A percentile compares a stretch with the other conserved stretches of the same genome.
These are phyloP conservation scores for Cydia strobilella DNA, from an alignment of 1,140 invertebrate species.

Conservation along the genomic window DNA sequence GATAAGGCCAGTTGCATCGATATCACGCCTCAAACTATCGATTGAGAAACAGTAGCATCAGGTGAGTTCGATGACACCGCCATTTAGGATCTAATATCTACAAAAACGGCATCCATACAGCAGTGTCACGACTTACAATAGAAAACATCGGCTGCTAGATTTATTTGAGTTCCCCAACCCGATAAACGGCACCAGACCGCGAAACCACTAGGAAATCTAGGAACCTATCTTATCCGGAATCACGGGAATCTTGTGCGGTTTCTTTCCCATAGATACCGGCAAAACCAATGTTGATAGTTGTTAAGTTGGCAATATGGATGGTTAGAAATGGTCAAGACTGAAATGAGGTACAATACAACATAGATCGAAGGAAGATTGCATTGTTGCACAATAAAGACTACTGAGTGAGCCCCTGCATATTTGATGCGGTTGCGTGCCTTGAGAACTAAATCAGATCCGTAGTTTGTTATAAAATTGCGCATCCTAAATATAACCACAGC, in stretches of 20 bases:
- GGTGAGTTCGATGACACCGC: conserved; percentile 37
- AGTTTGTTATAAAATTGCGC: conserved; percentile 62
- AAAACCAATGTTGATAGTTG: conserved; percentile 74
- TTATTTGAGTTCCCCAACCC: conserved; percentile 60
- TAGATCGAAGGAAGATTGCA: conserved; percentile 68
- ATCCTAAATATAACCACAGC: conserved; percentile 21
- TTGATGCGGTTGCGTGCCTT: conserved; percentile 65
- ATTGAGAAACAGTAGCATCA: conserved; percentile 38
- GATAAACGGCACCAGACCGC: conserved; percentile 70
- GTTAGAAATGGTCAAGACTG: conserved; percentile 59
- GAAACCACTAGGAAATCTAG: conserved; percentile 72
- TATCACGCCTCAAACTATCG: neutral
- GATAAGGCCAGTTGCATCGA: conserved; percentile 2
- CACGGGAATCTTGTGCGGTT: conserved; percentile 69
- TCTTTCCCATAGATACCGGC: conserved; percentile 63
- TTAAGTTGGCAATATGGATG: conserved; percentile 59
- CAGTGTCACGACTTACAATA: conserved; percentile 61
- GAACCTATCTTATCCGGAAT: conserved; percentile 70
- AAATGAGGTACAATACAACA: conserved; percentile 71
- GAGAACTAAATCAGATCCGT: conserved; percentile 69
- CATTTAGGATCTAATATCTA: conserved; percentile 43
- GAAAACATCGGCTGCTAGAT: conserved; percentile 62
- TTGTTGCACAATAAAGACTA: conserved; percentile 67
- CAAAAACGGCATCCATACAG: conserved; percentile 43
- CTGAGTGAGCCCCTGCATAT: conserved; percentile 58